phyloP scores from a whole-genome alignment of 2,888 invertebrate species.

The Cyaniris semiargus region DNA sequence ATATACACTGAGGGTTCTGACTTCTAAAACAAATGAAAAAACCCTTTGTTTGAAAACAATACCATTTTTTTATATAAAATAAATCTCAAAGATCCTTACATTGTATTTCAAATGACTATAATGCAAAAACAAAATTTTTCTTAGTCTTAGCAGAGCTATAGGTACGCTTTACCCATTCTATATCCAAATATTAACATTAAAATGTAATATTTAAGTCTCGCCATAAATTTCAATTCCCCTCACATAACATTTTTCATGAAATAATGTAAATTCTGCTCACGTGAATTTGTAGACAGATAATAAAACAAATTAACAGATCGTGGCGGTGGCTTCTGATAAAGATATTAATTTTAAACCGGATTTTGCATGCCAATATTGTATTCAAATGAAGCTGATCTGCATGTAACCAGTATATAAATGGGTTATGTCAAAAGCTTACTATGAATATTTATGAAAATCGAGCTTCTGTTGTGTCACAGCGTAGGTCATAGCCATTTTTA shows the following conservation, averaged over 20 bases:
- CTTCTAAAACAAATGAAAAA: too few relatives aligned
- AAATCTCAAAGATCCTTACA: too few relatives aligned
- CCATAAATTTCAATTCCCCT: background rate
- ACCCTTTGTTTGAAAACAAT: too few relatives aligned
- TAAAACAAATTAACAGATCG: background rate
- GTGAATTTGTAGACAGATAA: background rate
- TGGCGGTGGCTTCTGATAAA: background rate
- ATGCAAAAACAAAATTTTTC: too few relatives aligned
- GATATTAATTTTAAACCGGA: conserved; percentile 1
- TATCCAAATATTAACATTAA: background rate
- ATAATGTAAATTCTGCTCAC: background rate
- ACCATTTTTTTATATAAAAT: too few relatives aligned
- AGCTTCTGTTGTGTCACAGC: conserved; percentile 4
- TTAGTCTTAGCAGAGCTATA: background rate
- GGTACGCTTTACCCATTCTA: too few relatives aligned
- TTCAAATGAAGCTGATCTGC: conserved; percentile 31
- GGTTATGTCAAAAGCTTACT: conserved; percentile 28
- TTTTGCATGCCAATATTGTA: conserved; percentile 32
- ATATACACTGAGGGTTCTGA: too few relatives aligned
- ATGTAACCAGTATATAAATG: conserved; percentile 30
- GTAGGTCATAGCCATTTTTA: too few relatives aligned
- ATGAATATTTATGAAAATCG: conserved; percentile 5
- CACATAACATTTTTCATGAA: background rate
- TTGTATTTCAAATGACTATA: too few relatives aligned
- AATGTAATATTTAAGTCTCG: background rate